phyloP scores from a whole-genome alignment of 2,888 invertebrate genomes.

The Erebia ligea region DNA sequence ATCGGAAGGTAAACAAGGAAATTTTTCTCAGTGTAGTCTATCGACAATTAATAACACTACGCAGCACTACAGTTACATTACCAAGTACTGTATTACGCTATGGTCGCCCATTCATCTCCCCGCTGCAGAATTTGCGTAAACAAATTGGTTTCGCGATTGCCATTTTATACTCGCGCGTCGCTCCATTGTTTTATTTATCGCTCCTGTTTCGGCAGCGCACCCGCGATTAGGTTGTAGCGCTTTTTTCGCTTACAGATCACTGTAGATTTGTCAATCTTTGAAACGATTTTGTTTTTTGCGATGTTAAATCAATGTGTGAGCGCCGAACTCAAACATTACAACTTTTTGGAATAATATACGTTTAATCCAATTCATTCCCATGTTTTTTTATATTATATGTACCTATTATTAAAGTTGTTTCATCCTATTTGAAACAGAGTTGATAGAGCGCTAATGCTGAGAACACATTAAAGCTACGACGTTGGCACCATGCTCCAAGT shows the following conservation, averaged over 20 bases:
- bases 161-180: slow-evolving; percentile 82
- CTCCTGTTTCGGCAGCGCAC: slow-evolving; percentile 76
- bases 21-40: too few relatives aligned
- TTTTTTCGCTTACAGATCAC: slow-evolving; percentile 78
- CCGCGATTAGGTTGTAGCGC: slow-evolving; percentile 78
- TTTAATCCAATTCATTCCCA: neutral
- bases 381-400: neutral
- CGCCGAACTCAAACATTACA: neutral
- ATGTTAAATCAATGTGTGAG: slow-evolving; percentile 24
- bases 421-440: neutral
- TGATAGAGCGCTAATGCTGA: neutral
- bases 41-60: slow-evolving; percentile 33
- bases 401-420: neutral
- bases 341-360: neutral
- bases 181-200: slow-evolving; percentile 83
- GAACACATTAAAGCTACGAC: neutral
- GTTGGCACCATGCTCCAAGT: neutral
- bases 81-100: slow-evolving; percentile 76
- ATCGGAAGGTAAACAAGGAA: too few relatives aligned
- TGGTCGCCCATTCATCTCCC: slow-evolving; percentile 81
- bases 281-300: slow-evolving; percentile 42
- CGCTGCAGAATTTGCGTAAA: slow-evolving; percentile 84
- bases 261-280: slow-evolving; percentile 72
- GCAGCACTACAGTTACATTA: slow-evolving; percentile 64
- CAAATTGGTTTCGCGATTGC: slow-evolving; percentile 84